Evolutionary conservation across 2,888 invertebrate genomes (phyloP), one percentile per base, ranked within the genome.

Genomic region (Phanerotoma sp.): DNA sequence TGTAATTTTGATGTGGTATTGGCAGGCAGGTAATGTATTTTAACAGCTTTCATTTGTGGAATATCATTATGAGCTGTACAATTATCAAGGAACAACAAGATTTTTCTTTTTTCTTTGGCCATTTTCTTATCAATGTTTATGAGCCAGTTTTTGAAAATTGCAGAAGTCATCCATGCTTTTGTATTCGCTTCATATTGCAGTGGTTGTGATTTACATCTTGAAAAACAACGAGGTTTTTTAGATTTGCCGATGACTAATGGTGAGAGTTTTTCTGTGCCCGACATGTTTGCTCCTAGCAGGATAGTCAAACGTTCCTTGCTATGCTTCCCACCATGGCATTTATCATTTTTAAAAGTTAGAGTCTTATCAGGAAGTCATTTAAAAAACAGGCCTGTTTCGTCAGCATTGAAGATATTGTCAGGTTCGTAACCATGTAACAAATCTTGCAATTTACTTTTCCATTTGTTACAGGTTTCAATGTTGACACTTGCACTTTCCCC

Each of bases 311-410:
- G 60, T 32, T 66, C 64, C 60, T 72, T 73, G 40, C 70, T 71
- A 47, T 70, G 55, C 63, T 75, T 75, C 40, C 73, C 71, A 16
- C 70, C 70, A 15, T 56, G 58, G 52, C 73, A 75, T 53, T 70
- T 63, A 56, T 70, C 64, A 20, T 60, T 51, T 65, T 66, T 66
- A 46, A 68, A 67, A 28, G 51, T 60, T 13, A 66, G 53, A 2
- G 66, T 67, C 60, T 66, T 66, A 2, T 37, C 37, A 16, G 37
- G 37, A 15, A 37, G 15, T 9, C 21, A 37, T 15, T 37, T 37
- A 15, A 9, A 37, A 5, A 37, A 37, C 13, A 33, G 16, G 16
- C 15, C 37, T 15, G 37, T 37, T 15, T 37, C 37, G 16, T 37
- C 37, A 15, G 37, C 37, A 37, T 4, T 37, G 15, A 37, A 37